Percentiles rank a stretch among this genome's conserved stretches.
Evolutionary conservation across 2,797 vertebrate species (phyloP).

Genomic region (Xerus rutilus): DNA sequence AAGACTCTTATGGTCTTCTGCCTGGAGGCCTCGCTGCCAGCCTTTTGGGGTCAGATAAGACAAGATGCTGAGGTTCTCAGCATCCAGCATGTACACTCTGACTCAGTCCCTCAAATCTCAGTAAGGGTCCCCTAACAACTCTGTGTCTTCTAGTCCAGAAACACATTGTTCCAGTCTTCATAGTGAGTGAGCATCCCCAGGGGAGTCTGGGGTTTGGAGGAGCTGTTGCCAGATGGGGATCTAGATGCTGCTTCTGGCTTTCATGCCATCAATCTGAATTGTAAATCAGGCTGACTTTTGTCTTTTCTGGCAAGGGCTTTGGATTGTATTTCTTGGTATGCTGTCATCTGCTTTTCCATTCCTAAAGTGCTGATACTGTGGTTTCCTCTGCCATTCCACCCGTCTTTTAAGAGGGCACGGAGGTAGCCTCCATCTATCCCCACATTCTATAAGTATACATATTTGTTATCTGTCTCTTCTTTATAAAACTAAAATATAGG

Average conservation of each 20-base stretch:
- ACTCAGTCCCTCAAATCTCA: background rate
- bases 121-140: background rate
- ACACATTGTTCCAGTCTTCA: background rate
- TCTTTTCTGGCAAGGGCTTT: background rate
- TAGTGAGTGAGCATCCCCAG: background rate
- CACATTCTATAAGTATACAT: background rate
- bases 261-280: background rate
- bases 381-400: background rate
- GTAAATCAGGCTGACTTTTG: background rate
- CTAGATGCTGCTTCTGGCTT: background rate
- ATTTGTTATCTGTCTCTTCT: background rate
- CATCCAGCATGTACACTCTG: background rate
- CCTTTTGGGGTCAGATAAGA: background rate
- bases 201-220: background rate
- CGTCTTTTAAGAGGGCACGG: background rate
- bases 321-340: background rate
- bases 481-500: background rate
- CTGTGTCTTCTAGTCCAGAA: background rate
- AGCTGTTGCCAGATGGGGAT: background rate
- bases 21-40: background rate
- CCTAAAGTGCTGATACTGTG: background rate
- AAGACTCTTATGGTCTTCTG: background rate
- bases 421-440: background rate
- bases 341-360: constrained; percentile 21
- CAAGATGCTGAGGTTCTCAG: background rate